These are phyloP conservation scores for Dendrolimus kikuchii DNA, from an alignment of 1,140 invertebrate species.

Conservation along the genomic window DNA sequence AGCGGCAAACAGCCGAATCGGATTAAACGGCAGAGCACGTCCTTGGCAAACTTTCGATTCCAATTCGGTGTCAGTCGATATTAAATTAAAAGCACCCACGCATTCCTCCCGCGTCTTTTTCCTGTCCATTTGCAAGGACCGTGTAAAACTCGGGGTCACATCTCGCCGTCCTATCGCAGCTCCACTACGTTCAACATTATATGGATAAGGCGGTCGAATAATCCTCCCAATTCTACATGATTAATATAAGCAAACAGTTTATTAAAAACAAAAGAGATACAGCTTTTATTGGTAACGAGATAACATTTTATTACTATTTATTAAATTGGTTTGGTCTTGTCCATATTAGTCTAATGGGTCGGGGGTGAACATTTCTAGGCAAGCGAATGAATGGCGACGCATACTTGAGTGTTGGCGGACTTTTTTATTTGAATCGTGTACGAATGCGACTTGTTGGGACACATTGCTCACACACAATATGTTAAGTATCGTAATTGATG, in stretches of 20 bases:
- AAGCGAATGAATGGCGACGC: conserved; percentile 61
- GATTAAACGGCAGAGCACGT: conserved; percentile 58
- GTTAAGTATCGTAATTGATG: background rate
- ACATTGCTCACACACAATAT: conserved; percentile 20
- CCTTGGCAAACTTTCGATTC: conserved; percentile 64
- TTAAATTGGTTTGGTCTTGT: conserved; percentile 12
- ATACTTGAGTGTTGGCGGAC: conserved; percentile 69
- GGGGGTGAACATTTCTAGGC: conserved; percentile 58
- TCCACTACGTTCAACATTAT: conserved; percentile 25
- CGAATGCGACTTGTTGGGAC: conserved; percentile 49
- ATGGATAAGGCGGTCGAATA: conserved; percentile 30
- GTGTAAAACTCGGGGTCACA: conserved; percentile 63
- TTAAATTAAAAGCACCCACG: conserved; percentile 71
- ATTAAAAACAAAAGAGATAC: too few relatives aligned
- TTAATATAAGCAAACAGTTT: too few relatives aligned
- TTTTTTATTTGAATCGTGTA: conserved; percentile 72
- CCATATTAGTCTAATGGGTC: conserved; percentile 30
- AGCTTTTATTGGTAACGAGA: too few relatives aligned
- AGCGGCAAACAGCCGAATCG: conserved; percentile 26
- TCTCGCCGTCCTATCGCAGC: conserved; percentile 41
- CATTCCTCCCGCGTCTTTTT: conserved; percentile 68
- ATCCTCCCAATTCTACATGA: too few relatives aligned
- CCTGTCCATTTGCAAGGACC: conserved; percentile 70
- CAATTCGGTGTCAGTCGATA: conserved; percentile 68
- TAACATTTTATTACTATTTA: too few relatives aligned